These are phyloP conservation scores for Chirona hameri DNA, from an alignment of 2,888 invertebrate species.

Conservation along the genomic window DNA sequence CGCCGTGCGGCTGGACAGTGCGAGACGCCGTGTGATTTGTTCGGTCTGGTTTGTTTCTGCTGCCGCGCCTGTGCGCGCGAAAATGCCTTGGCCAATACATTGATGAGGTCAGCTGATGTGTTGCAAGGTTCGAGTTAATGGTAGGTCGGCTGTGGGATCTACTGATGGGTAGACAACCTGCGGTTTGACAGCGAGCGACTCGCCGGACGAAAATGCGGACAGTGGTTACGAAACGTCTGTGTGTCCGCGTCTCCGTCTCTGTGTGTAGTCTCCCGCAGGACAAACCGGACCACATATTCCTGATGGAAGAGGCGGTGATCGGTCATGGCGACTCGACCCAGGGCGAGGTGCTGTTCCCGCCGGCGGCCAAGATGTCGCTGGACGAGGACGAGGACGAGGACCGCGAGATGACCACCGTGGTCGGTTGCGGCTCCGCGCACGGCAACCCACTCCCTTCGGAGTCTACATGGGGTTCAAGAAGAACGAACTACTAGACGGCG, in stretches of 20 bases:
- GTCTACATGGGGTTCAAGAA: no score
- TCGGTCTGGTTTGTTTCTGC: background rate
- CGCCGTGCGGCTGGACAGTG: background rate
- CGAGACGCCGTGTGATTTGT: background rate
- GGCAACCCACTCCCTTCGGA: no score
- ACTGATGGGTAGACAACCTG: no score
- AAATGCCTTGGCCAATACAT: background rate
- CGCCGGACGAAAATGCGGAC: no score
- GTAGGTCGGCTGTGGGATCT: no score
- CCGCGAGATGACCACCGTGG: slow-evolving; percentile 30
- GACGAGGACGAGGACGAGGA: slow-evolving; percentile 28
- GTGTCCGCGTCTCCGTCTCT: background rate
- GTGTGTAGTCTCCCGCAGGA: background rate
- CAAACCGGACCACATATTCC: slow-evolving; percentile 27
- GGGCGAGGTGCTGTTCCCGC: slow-evolving; percentile 28
- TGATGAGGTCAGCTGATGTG: no score
- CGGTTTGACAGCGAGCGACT: no score
- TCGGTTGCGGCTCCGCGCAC: no score
- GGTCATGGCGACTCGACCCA: slow-evolving; percentile 25
- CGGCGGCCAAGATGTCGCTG: slow-evolving; percentile 27
- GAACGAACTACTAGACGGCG: no score
- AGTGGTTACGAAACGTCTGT: no score
- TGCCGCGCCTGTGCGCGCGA: background rate
- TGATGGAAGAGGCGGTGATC: slow-evolving; percentile 29
- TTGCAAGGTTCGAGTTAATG: no score